Conservation (phyloP, 2,113 vertebrate species). For the Gila orcuttii region DNA sequence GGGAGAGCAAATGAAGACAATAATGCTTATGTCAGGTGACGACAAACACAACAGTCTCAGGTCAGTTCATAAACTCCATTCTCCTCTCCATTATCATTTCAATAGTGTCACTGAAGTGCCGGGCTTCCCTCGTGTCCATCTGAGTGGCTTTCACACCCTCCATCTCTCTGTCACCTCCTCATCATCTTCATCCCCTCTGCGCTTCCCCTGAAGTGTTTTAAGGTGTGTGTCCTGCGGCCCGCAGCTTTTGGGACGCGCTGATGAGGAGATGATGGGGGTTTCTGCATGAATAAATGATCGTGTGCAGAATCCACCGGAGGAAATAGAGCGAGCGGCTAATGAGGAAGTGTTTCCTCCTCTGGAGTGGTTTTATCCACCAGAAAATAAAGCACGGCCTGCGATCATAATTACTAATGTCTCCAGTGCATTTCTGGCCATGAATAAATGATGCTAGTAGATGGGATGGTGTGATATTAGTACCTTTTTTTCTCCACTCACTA, state of each 20-base stretch:
- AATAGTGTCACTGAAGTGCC: conserved; percentile 51
- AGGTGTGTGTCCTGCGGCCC: conserved; percentile 22
- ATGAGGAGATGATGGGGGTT: conserved; percentile 45
- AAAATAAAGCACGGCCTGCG: conserved; percentile 55
- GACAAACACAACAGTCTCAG: background rate
- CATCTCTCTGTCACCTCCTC: conserved; percentile 26
- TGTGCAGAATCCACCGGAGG: conserved; percentile 47
- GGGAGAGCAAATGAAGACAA: background rate
- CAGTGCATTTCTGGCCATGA: conserved; percentile 56
- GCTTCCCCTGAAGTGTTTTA: conserved; percentile 54
- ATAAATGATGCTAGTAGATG: conserved; percentile 59
- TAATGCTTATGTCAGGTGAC: background rate
- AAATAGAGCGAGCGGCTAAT: conserved; percentile 62
- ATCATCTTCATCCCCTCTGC: conserved; percentile 52
- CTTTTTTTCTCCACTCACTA: background rate
- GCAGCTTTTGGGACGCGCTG: background rate
- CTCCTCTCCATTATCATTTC: conserved; percentile 33
- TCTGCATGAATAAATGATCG: conserved; percentile 67
- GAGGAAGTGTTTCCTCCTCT: conserved; percentile 54
- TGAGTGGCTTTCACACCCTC: conserved; percentile 54
- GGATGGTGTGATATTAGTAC: conserved; percentile 46
- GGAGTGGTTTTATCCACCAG: conserved; percentile 58
- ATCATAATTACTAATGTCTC: conserved; percentile 60
- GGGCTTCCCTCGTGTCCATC: conserved; percentile 6
- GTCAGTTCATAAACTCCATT: background rate